Evolutionary conservation across 2,888 invertebrate species (phyloP), one percentile per base, ranked within the genome.

Genomic region (Agrotis puta): DNA sequence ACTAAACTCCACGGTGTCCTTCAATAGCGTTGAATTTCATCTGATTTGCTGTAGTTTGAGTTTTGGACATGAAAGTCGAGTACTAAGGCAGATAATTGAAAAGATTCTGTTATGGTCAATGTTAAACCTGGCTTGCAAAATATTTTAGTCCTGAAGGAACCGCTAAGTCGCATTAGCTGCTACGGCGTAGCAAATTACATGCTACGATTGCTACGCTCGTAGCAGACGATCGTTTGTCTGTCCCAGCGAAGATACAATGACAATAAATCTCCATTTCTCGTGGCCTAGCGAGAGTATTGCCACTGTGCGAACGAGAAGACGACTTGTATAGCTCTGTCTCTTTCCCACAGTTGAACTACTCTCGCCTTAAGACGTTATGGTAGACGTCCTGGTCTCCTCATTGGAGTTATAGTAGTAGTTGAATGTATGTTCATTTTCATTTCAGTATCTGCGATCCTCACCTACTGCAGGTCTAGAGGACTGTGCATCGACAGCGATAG

Each of bases 401-500:
- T 33, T 3, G 0, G 7, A 33, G 33, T 33, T 7, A 33, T 33
- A 6, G 33, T 33, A 33, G 33, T 13, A 50, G 9, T 63, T 9
- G 1, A 43, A 43, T 22, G 5, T n/a, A 16, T 18, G 2, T 62
- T 33, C 62, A n/a, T 58, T 72, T 72, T 11, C 14, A 5, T 82
- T 84, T 24, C 82, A 88, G 87, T 20, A 14, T 33, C 33, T 33
- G 22, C 80, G 14, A 24, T 83, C 24, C 20, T 87, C 14, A 13
- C 70, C 39, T 50, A 50, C 22, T 92, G 92, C 58, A 22, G n/a
- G 0, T 53, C 68, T 0, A 27, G 62, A 6, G 92, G 92, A 0
- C 65, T 92, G 5, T 92, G 92, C 69, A 80, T 91, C 4, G 66
- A 77, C 14, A 85, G 77, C 27, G 71, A 33, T 0, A 87, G 88